Base-by-base conservation (phyloP, 2,888 invertebrate genomes). In the Bellardia pandia region DNA sequence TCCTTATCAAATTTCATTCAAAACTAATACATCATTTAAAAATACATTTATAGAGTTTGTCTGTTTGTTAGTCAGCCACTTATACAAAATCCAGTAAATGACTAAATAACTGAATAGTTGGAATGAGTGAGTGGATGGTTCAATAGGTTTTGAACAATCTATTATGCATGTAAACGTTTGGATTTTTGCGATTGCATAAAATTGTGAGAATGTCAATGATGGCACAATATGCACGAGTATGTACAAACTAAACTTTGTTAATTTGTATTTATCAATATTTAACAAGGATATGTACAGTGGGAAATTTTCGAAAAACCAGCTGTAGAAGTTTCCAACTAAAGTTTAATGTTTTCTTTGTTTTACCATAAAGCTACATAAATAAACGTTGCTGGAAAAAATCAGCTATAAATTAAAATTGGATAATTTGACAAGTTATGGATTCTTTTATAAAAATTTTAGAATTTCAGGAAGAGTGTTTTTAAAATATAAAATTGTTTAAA, bases 1-100 rank as follows among this genome's bases (percentile, higher is more conserved):
- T 42, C 53, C 30, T 64, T 80, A 72, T 80, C 53, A 80, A 72
- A 80, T 72, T 53, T 40, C 60, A 79, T 51, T 42, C 30, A 33
- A 48, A 33, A 58, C 58, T 62, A 79, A 62, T 71, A 51, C 16
- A 71, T 60, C 60, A 79, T 68, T 45, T 48, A 45, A 45, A 68
- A 68, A 45, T n/a, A 45, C 33, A 51, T 62, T 71, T 40, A 51
- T 8, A 40, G 33, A 69, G 33, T 51, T 69, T 60, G 8, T 68
- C 33, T 23, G 40, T 37, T 40, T 48, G 23, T 62, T 76, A 40
- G 40, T 66, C 42, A 76, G 40, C 23, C 48, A 62, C 71, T 79
- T 79, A 60, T 51, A 40, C 51, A 62, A 37, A 37, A 48, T 48
- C 40, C 16, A 2, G 16, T 11, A 37, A 64, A 8, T 37, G 40